These are phyloP conservation scores for Eupithecia pulchellata DNA, from an alignment of 2,888 invertebrate species.

Conservation along the genomic window DNA sequence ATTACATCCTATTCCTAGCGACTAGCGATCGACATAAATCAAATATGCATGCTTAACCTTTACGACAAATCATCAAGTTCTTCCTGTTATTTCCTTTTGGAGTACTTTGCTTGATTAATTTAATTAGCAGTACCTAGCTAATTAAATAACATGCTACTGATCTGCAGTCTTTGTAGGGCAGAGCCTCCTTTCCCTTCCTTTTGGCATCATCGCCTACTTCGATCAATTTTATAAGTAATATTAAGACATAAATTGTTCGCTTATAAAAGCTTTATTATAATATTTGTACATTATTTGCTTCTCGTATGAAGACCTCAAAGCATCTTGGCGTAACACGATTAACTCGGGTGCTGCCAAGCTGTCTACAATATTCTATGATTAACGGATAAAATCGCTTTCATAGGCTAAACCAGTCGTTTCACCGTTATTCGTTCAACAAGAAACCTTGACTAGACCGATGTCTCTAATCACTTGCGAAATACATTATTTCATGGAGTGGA, in stretches of 20 bases:
- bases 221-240: neutral
- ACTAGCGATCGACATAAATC: no score
- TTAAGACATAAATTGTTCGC: no score
- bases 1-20: no score
- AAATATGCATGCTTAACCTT: no score
- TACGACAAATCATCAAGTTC: no score
- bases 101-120: no score
- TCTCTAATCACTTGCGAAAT: slow-evolving; percentile 11
- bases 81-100: no score
- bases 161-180: no score
- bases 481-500: neutral
- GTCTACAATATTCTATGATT: slow-evolving; percentile 14
- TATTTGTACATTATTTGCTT: neutral
- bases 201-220: neutral
- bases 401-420: neutral
- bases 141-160: no score
- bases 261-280: neutral
- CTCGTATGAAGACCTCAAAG: neutral
- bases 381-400: neutral
- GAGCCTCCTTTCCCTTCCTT: no score
- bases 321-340: neutral
- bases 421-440: neutral
- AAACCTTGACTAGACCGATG: slow-evolving; percentile 10
- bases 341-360: slow-evolving; percentile 11
- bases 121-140: no score